Evolutionary conservation across 2,888 invertebrate genomes (phyloP).

Genomic region (Tenodera sinensis): DNA sequence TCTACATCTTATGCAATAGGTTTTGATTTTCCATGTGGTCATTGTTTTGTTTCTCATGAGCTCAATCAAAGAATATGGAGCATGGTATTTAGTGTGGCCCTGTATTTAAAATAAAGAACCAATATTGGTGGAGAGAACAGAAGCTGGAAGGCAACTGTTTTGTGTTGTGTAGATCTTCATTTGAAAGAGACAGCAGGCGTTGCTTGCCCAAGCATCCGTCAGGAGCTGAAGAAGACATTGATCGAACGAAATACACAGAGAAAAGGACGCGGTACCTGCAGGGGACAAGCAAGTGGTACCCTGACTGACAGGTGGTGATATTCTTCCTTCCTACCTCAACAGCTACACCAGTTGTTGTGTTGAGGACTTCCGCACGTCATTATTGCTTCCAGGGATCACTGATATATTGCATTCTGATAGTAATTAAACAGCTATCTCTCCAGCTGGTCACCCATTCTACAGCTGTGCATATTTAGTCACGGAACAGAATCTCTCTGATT

Average conservation of each 20-base stretch:
- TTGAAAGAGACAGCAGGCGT: background rate
- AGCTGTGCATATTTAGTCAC: background rate
- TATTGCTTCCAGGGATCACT: background rate
- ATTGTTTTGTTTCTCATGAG: no score
- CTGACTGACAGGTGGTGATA: background rate
- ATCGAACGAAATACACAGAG: background rate
- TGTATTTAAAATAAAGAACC: no score
- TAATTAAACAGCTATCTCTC: background rate
- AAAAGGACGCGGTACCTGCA: background rate
- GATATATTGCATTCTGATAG: background rate
- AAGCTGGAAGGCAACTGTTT: background rate
- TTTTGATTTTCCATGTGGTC: no score
- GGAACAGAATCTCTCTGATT: no score
- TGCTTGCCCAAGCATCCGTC: background rate
- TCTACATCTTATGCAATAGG: no score
- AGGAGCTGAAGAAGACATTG: background rate
- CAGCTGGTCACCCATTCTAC: background rate
- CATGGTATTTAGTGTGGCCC: no score
- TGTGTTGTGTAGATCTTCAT: background rate
- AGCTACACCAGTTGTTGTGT: background rate
- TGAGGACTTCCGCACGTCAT: background rate
- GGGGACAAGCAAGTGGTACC: background rate
- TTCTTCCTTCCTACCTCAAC: background rate
- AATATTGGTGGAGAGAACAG: background rate
- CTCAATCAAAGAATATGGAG: no score